A percentile compares a stretch with the other conserved stretches of the same genome.
These are phyloP conservation scores for Grus americana DNA, from an alignment of 2,113 vertebrate species.

Conservation along the genomic window DNA sequence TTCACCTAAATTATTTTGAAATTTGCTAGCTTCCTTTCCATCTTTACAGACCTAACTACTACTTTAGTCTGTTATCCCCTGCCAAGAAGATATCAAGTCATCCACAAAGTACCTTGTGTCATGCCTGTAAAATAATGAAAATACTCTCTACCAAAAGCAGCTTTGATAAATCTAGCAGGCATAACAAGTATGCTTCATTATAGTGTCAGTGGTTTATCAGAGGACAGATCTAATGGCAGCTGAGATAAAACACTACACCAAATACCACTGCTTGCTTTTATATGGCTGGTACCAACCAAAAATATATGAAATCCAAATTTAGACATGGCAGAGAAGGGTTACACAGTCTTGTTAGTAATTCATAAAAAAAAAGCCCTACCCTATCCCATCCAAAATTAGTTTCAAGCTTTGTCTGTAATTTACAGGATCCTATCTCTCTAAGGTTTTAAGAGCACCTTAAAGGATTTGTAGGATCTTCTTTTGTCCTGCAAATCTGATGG, in stretches of 20 bases:
- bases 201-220: not conserved
- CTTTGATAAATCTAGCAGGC: not conserved
- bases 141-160: not conserved
- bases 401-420: not conserved
- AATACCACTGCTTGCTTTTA: not conserved
- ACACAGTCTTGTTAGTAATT: not conserved
- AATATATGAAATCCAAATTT: conserved; percentile 4
- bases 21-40: not conserved
- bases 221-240: not conserved
- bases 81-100: not conserved
- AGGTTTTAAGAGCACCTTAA: not conserved
- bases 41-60: not conserved
- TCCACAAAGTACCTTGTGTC: not conserved
- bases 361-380: not conserved
- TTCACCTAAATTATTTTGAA: not conserved
- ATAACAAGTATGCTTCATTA: not conserved
- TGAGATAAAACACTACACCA: conserved; percentile 5
- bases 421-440: not conserved
- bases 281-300: not conserved
- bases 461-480: conserved; percentile 33
- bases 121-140: not conserved
- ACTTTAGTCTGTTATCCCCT: not conserved
- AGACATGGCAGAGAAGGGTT: not conserved
- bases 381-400: not conserved
- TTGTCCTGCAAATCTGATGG: not conserved